These are phyloP conservation scores for Lacerta bilineata DNA, from an alignment of 2,797 vertebrate species.

Conservation along the genomic window DNA sequence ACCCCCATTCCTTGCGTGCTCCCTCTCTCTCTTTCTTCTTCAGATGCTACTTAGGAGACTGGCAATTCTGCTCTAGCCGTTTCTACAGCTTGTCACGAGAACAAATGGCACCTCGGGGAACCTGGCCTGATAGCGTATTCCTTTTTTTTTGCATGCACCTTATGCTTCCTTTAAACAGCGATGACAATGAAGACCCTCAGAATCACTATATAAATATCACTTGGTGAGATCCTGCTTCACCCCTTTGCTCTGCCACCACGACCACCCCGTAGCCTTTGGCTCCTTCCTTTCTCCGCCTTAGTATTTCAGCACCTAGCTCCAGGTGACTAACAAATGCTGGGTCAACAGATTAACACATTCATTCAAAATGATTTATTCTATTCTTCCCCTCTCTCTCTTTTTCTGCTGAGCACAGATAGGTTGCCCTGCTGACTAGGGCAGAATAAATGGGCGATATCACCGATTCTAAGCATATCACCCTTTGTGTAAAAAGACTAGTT, in stretches of 20 bases:
- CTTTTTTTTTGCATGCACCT: constrained; percentile 69
- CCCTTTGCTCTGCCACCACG: background rate
- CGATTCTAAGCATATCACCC: background rate
- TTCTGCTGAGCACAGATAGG: constrained; percentile 43
- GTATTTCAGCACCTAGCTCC: constrained; percentile 40
- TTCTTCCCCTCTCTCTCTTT: background rate
- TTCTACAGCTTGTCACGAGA: constrained; percentile 67
- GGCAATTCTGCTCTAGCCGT: constrained; percentile 64
- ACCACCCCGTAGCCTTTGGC: constrained; percentile 12
- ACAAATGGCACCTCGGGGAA: constrained; percentile 62
- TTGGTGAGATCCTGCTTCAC: constrained; percentile 1
- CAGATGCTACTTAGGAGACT: constrained; percentile 54
- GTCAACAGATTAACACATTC: constrained; percentile 48
- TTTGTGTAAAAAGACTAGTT: constrained; percentile 35
- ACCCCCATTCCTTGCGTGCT: constrained; percentile 47
- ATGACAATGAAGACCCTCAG: constrained; percentile 45
- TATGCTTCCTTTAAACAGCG: constrained; percentile 55
- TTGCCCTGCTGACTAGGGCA: constrained; percentile 25
- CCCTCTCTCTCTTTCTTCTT: constrained; percentile 58
- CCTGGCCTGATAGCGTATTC: constrained; percentile 62
- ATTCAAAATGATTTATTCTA: constrained; percentile 49
- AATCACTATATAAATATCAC: constrained; percentile 68
- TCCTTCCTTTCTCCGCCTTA: background rate
- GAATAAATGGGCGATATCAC: constrained; percentile 23
- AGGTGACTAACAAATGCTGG: constrained; percentile 47